phyloP scores from a whole-genome alignment of 2,113 vertebrate genomes.

The Pseudorectes ferrugineus region DNA sequence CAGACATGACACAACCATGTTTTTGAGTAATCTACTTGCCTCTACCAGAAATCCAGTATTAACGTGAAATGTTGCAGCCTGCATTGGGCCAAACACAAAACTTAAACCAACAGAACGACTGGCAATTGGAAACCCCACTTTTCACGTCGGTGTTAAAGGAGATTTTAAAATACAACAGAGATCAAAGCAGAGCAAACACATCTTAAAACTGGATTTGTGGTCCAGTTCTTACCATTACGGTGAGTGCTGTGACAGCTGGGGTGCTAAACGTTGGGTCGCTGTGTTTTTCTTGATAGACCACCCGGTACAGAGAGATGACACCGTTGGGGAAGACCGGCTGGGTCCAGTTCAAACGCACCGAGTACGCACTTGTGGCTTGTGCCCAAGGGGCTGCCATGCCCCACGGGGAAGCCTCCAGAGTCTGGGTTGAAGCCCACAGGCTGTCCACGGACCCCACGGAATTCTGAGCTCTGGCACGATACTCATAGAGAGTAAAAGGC shows the following conservation, averaged over 20 bases:
- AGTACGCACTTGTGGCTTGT: constrained; percentile 78
- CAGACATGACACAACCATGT: neutral
- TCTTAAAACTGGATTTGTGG: neutral
- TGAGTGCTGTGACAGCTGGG: constrained; percentile 76
- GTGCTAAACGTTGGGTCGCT: constrained; percentile 72
- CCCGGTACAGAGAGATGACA: constrained; percentile 77
- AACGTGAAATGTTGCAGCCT: neutral
- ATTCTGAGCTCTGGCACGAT: constrained; percentile 78
- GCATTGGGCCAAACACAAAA: neutral
- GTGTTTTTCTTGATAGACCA: constrained; percentile 78
- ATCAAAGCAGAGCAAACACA: neutral
- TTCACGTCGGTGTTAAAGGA: neutral
- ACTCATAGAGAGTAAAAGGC: constrained; percentile 85
- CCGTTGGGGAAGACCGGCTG: constrained; percentile 81
- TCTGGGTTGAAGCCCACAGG: constrained; percentile 75
- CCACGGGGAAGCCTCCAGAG: constrained; percentile 79
- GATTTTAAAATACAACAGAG: neutral
- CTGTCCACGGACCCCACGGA: constrained; percentile 79
- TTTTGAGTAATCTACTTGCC: neutral
- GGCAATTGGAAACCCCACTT: neutral
- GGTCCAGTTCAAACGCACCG: constrained; percentile 81
- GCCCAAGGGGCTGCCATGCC: constrained; percentile 73
- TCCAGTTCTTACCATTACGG: constrained; percentile 78
- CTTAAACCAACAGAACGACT: neutral
- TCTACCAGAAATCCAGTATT: neutral